Conservation (phyloP, 2,888 invertebrate genomes). For the Athalia cordata region DNA sequence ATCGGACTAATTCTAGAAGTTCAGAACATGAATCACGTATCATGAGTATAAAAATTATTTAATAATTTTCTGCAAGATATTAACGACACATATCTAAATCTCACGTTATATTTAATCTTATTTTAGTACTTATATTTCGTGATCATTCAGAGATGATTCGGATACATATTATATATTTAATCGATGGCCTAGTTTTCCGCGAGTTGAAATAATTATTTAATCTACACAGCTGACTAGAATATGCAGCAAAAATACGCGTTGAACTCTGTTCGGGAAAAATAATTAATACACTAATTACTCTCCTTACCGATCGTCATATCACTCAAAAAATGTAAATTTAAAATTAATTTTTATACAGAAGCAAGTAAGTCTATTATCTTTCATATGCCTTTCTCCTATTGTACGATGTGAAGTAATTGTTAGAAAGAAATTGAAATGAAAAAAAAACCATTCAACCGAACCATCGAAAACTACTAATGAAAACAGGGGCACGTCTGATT, state of each 20-base stretch:
- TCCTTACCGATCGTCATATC: conserved; percentile 54
- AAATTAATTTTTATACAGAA: conserved; percentile 54
- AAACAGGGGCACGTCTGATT: too few species aligned
- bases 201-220: too few species aligned
- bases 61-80: background rate
- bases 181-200: background rate
- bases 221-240: too few species aligned
- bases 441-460: background rate
- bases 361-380: conserved; percentile 18
- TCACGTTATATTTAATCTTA: conserved; percentile 7
- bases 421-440: background rate
- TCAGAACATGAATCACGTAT: too few species aligned
- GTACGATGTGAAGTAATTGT: too few species aligned
- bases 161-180: background rate
- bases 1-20: too few species aligned
- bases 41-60: background rate
- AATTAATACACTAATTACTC: conserved; percentile 52
- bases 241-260: background rate
- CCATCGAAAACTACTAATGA: too few species aligned
- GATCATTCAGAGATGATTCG: too few species aligned
- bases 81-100: conserved; percentile 6
- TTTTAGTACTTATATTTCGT: conserved; percentile 12
- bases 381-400: background rate
- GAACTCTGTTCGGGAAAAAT: conserved; percentile 51
- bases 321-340: conserved; percentile 46